Evolutionary conservation across 1,140 invertebrate species (phyloP).

Genomic region (Nasonia giraulti): DNA sequence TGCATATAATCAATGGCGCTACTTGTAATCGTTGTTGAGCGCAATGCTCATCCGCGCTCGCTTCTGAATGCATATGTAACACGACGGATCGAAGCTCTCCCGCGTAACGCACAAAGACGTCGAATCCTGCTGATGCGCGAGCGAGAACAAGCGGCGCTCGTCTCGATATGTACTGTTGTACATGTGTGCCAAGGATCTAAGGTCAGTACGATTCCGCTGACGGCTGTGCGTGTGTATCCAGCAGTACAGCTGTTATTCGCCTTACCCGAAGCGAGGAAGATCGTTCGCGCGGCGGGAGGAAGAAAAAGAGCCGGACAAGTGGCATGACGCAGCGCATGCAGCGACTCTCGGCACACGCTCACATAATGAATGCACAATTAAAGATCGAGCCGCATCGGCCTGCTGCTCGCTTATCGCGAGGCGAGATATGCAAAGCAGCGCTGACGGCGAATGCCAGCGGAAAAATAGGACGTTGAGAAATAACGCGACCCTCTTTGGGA

Average conservation of each 20-base stretch:
- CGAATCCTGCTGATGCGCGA: slow-evolving; percentile 27
- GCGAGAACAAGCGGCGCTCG: slow-evolving; percentile 31
- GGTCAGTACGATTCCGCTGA: slow-evolving; percentile 56
- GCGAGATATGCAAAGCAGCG: slow-evolving; percentile 63
- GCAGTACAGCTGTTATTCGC: background rate
- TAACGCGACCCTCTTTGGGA: background rate
- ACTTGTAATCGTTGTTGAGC: background rate
- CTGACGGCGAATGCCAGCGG: background rate
- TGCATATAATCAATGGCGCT: slow-evolving; percentile 10
- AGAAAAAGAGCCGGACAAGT: slow-evolving; percentile 40
- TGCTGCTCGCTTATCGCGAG: slow-evolving; percentile 58
- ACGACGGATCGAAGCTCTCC: background rate
- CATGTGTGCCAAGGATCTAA: slow-evolving; percentile 58
- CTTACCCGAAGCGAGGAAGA: background rate
- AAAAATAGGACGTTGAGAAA: slow-evolving; percentile 36
- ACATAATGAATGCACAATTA: slow-evolving; percentile 68
- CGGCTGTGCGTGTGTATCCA: background rate
- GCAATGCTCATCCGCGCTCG: slow-evolving; percentile 52
- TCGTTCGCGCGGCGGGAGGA: background rate
- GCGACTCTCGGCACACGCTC: slow-evolving; percentile 28
- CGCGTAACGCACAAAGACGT: background rate
- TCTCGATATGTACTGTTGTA: slow-evolving; percentile 10
- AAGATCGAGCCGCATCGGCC: slow-evolving; percentile 62
- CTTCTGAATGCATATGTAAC: slow-evolving; percentile 28
- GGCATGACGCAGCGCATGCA: slow-evolving; percentile 59